phyloP scores from a whole-genome alignment of 2,888 invertebrate genomes.

The Aporophyla lueneburgensis region DNA sequence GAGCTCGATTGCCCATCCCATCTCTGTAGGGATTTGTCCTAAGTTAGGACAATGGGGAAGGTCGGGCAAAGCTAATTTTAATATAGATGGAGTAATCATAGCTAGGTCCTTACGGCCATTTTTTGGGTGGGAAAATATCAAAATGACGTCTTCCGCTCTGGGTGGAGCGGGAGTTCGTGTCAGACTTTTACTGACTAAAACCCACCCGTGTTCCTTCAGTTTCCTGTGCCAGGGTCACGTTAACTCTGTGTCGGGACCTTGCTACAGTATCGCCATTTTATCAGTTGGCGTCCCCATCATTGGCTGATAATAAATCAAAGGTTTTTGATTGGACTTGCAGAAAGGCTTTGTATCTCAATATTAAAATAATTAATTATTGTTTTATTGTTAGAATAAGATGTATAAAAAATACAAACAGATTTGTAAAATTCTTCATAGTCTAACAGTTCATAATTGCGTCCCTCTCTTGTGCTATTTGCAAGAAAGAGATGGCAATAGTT shows the following conservation, averaged over 20 bases:
- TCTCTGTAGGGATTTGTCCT: neutral
- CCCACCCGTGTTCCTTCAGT: too few relatives aligned
- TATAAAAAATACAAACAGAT: neutral
- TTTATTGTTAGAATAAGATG: neutral
- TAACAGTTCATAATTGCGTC: neutral
- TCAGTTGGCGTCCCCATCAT: neutral
- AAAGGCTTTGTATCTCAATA: slow-evolving; percentile 5
- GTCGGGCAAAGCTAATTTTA: too few relatives aligned
- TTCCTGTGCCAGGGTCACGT: too few relatives aligned
- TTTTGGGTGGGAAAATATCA: too few relatives aligned
- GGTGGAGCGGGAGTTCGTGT: too few relatives aligned
- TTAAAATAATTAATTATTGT: neutral
- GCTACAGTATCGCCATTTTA: too few relatives aligned
- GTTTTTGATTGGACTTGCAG: neutral
- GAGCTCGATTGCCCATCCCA: neutral
- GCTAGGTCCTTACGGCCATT: too few relatives aligned
- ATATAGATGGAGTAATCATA: too few relatives aligned
- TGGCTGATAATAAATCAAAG: neutral
- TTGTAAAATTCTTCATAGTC: neutral
- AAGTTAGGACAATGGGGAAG: neutral
- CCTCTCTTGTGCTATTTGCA: neutral
- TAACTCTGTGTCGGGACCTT: too few relatives aligned
- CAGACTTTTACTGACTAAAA: too few relatives aligned
- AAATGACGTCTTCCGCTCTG: too few relatives aligned
- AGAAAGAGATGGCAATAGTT: slow-evolving; percentile 9